A percentile compares a stretch with the other conserved stretches of the same genome.
phyloP scores from a whole-genome alignment of 2,113 vertebrate genomes.

The Mirza zaza region DNA sequence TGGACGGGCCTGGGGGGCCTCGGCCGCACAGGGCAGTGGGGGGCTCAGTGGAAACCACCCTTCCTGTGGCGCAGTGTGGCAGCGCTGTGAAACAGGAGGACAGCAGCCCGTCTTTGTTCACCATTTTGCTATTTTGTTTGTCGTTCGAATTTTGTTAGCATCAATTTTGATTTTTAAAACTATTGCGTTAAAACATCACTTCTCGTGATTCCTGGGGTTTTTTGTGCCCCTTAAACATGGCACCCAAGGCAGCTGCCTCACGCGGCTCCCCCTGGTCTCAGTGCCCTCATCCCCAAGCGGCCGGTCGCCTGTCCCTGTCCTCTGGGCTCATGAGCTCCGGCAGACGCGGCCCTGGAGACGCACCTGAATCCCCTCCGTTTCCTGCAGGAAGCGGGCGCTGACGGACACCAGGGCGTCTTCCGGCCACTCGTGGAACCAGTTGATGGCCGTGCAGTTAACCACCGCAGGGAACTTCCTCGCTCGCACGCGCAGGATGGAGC shows the following conservation, averaged over 20 bases:
- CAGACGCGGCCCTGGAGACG: background rate
- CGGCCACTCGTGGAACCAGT: constrained; percentile 89
- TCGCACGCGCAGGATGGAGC: constrained; percentile 82
- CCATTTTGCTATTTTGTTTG: background rate
- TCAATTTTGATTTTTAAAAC: background rate
- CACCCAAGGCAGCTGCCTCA: background rate
- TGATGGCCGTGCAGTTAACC: constrained; percentile 86
- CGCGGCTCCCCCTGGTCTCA: accelerated
- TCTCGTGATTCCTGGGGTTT: background rate
- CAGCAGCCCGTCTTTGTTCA: background rate
- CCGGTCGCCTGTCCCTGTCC: background rate
- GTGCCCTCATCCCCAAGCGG: background rate
- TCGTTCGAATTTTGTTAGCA: accelerated
- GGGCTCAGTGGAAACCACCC: accelerated
- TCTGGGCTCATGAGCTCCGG: accelerated
- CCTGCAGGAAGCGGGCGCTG: constrained; percentile 85
- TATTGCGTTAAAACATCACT: background rate
- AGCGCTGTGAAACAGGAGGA: accelerated
- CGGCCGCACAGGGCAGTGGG: accelerated
- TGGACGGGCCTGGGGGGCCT: accelerated
- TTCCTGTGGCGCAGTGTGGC: accelerated
- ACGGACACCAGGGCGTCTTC: constrained; percentile 83
- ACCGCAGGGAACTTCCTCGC: constrained; percentile 85
- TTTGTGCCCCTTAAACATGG: background rate
- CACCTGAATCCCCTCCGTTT: constrained; percentile 81